Evolutionary conservation across 1,140 invertebrate species (phyloP), one percentile per base, ranked within the genome.

Genomic region (Drosophila lini): DNA sequence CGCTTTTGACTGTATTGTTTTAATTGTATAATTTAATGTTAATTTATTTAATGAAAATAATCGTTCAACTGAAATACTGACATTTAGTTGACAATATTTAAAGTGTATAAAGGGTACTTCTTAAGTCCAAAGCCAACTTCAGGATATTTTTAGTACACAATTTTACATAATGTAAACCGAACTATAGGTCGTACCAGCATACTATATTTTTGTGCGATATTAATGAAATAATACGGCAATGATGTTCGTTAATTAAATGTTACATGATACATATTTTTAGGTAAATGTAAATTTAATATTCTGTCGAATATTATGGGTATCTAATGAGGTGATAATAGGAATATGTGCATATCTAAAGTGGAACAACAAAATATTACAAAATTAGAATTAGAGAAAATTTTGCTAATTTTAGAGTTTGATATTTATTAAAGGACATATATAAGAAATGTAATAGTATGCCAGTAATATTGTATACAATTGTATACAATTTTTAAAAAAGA

Each of bases 221-320:
- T 42, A 50, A 59, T 45, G 28, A 25, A 45, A 67, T 75, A 53
- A 41, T 16, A 34, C 9, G n/a, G 47, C 34, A 41, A 59, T 55
- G 34, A 52, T 36, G 40, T 45, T 44, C 47, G 4, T 34, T 67
- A 55, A 59, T 76, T 67, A 48, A 76, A 67, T 65, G 48, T 50
- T 15, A 74, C 31, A 9, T 32, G 16, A 48, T 74, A 62, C 31
- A 25, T 38, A 50, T 50, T 32, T 32, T 9, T 1, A 32, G 13
- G 8, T 11, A 13, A 45, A 19, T 47, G 2, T 1, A n/a, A 38
- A 11, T 31, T 19, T 3, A 40, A 40, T 38, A 34, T 59, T 32
- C 13, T 5, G 11, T 9, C 11, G 3, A 19, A 22, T 53, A 53
- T 36, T 28, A 36, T 19, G 10, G 11, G 11, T 22, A 9, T 6